Conservation (phyloP, 2,113 vertebrate species). For the Labrus mixtus region DNA sequence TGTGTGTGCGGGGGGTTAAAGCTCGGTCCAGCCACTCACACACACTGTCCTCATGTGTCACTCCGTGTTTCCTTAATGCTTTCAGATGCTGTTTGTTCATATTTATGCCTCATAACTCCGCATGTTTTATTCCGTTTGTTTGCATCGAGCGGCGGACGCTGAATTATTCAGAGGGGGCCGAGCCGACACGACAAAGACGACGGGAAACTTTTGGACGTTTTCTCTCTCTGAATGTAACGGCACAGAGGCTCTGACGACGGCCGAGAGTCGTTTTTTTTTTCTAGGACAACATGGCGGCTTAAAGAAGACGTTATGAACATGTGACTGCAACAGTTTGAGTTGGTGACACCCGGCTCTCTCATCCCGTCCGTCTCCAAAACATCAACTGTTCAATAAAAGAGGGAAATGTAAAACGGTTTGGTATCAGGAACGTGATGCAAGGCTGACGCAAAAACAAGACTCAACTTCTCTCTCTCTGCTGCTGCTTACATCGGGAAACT, state of each 20-base stretch:
- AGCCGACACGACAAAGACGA: constrained; percentile 51
- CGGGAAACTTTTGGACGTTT: constrained; percentile 53
- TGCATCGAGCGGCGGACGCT: constrained; percentile 58
- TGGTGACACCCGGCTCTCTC: too few relatives aligned
- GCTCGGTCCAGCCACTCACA: constrained; percentile 62
- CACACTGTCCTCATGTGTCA: constrained; percentile 65
- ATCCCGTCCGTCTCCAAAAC: too few relatives aligned
- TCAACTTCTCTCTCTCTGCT: too few relatives aligned
- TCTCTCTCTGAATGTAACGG: constrained; percentile 1
- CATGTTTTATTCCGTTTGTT: constrained; percentile 76
- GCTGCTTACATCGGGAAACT: too few relatives aligned
- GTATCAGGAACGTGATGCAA: background rate
- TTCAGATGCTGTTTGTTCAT: constrained; percentile 74
- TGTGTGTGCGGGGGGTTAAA: background rate
- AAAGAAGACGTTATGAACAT: too few relatives aligned
- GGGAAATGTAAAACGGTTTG: background rate
- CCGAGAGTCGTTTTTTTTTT: background rate
- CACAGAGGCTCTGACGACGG: background rate
- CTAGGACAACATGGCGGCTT: background rate
- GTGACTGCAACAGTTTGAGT: background rate
- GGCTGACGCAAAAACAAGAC: too few relatives aligned
- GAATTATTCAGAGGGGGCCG: constrained; percentile 69
- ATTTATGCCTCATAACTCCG: constrained; percentile 69
- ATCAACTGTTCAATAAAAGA: background rate
- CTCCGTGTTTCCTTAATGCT: constrained; percentile 55